Percentiles rank a stretch among this genome's conserved stretches.
Conservation (phyloP, 2,113 vertebrate genomes). For the Butorides virescens region DNA sequence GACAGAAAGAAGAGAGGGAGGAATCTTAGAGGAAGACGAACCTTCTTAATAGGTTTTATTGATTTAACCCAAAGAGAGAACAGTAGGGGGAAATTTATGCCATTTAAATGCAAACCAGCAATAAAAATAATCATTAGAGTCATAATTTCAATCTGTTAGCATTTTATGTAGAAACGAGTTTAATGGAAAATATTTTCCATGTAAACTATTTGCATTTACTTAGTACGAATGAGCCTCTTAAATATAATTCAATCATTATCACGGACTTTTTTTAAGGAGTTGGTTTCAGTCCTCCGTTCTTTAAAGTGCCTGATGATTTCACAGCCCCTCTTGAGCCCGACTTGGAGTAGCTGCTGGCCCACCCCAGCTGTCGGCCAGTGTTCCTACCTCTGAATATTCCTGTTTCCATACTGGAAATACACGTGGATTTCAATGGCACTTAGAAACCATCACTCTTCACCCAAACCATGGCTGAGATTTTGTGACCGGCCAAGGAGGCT, state of each 20-base stretch:
- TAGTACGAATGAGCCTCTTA: not conserved
- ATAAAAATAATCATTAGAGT: constrained; percentile 65
- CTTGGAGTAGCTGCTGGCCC: not conserved
- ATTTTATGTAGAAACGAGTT: constrained; percentile 51
- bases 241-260: constrained; percentile 23
- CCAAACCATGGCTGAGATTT: not conserved
- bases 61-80: constrained; percentile 58
- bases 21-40: constrained; percentile 25
- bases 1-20: constrained; percentile 49
- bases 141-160: constrained; percentile 59
- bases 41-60: constrained; percentile 56
- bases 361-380: not conserved
- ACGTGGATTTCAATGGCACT: not conserved
- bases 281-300: not conserved
- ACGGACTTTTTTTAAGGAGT: not conserved
- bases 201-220: constrained; percentile 49
- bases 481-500: not conserved
- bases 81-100: constrained; percentile 45
- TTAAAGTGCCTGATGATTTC: not conserved
- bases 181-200: constrained; percentile 47
- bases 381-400: not conserved
- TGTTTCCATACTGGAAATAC: not conserved
- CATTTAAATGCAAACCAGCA: constrained; percentile 66
- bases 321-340: not conserved
- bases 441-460: not conserved